These are phyloP conservation scores for Danio choprae DNA, from an alignment of 2,797 vertebrate species.

Conservation along the genomic window DNA sequence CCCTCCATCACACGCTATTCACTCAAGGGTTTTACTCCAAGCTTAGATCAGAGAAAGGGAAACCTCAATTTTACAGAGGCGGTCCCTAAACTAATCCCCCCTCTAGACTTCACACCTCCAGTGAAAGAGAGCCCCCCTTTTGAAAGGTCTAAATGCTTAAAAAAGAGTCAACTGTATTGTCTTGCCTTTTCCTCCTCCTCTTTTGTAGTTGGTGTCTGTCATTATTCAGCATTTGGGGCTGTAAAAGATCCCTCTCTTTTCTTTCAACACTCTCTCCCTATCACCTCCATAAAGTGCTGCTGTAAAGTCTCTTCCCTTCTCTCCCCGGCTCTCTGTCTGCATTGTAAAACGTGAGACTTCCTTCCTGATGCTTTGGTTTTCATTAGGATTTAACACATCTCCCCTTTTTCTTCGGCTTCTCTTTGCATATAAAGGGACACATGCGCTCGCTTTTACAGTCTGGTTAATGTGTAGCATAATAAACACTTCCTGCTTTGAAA, in stretches of 20 bases:
- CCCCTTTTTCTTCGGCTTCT: slow-evolving; percentile 57
- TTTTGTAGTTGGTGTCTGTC: slow-evolving; percentile 72
- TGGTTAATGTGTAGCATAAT: slow-evolving; percentile 65
- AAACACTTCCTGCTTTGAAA: slow-evolving; percentile 46
- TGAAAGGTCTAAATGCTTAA: slow-evolving; percentile 47
- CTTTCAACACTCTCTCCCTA: slow-evolving; percentile 65
- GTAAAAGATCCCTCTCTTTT: slow-evolving; percentile 64
- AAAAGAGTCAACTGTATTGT: slow-evolving; percentile 57
- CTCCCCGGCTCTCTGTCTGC: slow-evolving; percentile 52
- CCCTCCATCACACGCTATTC: not conserved
- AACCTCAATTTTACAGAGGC: slow-evolving; percentile 20
- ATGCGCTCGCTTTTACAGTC: not conserved
- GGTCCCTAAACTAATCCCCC: not conserved
- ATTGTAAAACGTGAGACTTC: slow-evolving; percentile 73
- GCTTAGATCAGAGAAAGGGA: slow-evolving; percentile 17
- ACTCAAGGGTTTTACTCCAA: slow-evolving; percentile 2
- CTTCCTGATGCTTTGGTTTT: slow-evolving; percentile 74
- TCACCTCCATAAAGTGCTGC: slow-evolving; percentile 73
- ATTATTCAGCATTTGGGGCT: slow-evolving; percentile 67
- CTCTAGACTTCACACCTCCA: slow-evolving; percentile 52
- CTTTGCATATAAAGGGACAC: slow-evolving; percentile 25
- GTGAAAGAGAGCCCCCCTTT: slow-evolving; percentile 45
- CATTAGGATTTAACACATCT: slow-evolving; percentile 69
- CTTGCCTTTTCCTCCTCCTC: slow-evolving; percentile 53
- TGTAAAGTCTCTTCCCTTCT: slow-evolving; percentile 61